phyloP scores from a whole-genome alignment of 2,888 invertebrate species.

The Plagodis pulveraria region DNA sequence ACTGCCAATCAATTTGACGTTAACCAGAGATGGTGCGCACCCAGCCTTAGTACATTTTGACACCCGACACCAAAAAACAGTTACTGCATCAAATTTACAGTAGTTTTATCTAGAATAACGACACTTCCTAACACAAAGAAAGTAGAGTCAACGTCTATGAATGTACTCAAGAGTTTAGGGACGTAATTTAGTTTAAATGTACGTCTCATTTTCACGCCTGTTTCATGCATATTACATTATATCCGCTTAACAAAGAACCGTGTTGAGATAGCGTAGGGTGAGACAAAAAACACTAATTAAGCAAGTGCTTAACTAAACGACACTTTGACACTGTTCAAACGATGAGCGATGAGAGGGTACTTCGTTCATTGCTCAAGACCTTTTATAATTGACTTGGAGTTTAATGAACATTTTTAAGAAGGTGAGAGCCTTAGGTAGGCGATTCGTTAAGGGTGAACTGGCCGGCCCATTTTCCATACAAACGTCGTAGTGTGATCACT shows the following conservation, averaged over 20 bases:
- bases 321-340: constrained; percentile 4
- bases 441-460: neutral
- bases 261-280: constrained; percentile 1
- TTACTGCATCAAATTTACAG: too few species aligned
- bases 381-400: constrained; percentile 1
- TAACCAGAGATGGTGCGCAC: too few species aligned
- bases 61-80: too few species aligned
- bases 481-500: too few species aligned
- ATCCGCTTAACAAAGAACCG: constrained; percentile 10
- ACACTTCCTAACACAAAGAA: too few species aligned
- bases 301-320: constrained; percentile 14
- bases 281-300: constrained; percentile 12
- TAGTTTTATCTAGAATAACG: too few species aligned
- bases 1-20: too few species aligned
- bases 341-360: constrained; percentile 7
- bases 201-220: neutral
- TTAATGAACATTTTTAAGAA: neutral
- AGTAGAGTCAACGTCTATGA: too few species aligned
- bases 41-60: too few species aligned
- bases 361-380: neutral
- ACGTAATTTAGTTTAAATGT: too few species aligned
- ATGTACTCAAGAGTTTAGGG: too few species aligned
- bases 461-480: too few species aligned
- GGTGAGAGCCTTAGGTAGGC: neutral
- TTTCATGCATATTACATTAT: constrained; percentile 7